A percentile compares a stretch with the other conserved stretches of the same genome.
phyloP scores from a whole-genome alignment of 2,113 vertebrate genomes.

The Python bivittatus region DNA sequence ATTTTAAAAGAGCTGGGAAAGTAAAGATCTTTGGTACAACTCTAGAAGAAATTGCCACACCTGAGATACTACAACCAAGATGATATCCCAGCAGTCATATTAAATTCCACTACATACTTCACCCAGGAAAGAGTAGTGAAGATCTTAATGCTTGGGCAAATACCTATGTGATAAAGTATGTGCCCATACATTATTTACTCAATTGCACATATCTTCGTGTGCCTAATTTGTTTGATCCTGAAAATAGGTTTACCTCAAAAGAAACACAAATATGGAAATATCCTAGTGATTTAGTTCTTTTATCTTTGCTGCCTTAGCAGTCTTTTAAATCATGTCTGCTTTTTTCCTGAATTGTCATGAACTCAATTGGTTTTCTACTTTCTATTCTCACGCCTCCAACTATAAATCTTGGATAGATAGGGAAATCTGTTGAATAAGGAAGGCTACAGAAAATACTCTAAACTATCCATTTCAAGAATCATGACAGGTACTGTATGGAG shows the following conservation, averaged over 20 bases:
- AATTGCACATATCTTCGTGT: neutral
- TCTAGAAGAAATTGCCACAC: neutral
- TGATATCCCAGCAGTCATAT: neutral
- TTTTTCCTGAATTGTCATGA: neutral
- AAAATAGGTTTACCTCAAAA: neutral
- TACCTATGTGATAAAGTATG: neutral
- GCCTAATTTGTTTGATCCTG: neutral
- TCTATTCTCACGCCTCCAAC: neutral
- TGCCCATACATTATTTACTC: neutral
- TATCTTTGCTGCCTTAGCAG: neutral
- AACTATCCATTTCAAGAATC: neutral
- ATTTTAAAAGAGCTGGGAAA: neutral
- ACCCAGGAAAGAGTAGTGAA: neutral
- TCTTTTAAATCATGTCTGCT: slow-evolving; percentile 4
- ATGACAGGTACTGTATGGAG: neutral
- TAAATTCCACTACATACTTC: neutral
- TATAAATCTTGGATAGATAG: neutral
- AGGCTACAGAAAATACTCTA: neutral
- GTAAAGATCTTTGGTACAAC: neutral
- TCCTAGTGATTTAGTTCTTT: neutral
- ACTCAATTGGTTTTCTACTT: neutral
- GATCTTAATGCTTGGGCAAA: neutral
- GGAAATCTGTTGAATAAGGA: neutral
- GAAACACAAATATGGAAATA: neutral
- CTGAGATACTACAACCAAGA: neutral